Conservation (phyloP, 1,140 invertebrate genomes). For the Drosophila asahinai region DNA sequence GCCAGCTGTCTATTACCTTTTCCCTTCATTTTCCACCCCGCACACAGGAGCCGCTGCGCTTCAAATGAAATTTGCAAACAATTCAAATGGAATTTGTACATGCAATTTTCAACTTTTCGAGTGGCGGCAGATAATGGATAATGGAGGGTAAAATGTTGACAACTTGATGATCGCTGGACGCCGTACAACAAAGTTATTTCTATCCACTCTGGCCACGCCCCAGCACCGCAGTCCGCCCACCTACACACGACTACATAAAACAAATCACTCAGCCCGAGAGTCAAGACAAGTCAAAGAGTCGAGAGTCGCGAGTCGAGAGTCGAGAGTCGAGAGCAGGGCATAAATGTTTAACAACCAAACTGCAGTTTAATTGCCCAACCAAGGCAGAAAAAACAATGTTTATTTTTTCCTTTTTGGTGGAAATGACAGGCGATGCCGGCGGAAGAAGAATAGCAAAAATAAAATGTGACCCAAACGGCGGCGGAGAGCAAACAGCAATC, state of each 20-base stretch:
- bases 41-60: slow-evolving; percentile 6
- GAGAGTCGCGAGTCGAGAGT: slow-evolving; percentile 11
- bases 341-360: slow-evolving; percentile 77
- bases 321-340: slow-evolving; percentile 39
- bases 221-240: slow-evolving; percentile 21
- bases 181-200: slow-evolving; percentile 52
- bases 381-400: slow-evolving; percentile 41
- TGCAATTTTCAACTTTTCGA: slow-evolving; percentile 56
- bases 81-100: slow-evolving; percentile 75
- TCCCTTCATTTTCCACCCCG: slow-evolving; percentile 6
- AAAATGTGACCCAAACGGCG: slow-evolving; percentile 48
- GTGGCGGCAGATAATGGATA: slow-evolving; percentile 18
- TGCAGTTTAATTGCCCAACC: slow-evolving; percentile 78
- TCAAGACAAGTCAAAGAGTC: slow-evolving; percentile 43
- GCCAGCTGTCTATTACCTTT: slow-evolving; percentile 45
- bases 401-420: slow-evolving; percentile 37
- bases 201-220: slow-evolving; percentile 46
- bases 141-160: slow-evolving; percentile 41
- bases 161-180: slow-evolving; percentile 62
- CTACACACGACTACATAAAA: slow-evolving; percentile 20
- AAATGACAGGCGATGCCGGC: slow-evolving; percentile 59
- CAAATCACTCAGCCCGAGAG: slow-evolving; percentile 74
- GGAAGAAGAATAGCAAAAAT: slow-evolving; percentile 46
- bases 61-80: slow-evolving; percentile 75
- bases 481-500: slow-evolving; percentile 43